Evolutionary conservation across 2,888 invertebrate species (phyloP).

Genomic region (Sphinx pinastri): DNA sequence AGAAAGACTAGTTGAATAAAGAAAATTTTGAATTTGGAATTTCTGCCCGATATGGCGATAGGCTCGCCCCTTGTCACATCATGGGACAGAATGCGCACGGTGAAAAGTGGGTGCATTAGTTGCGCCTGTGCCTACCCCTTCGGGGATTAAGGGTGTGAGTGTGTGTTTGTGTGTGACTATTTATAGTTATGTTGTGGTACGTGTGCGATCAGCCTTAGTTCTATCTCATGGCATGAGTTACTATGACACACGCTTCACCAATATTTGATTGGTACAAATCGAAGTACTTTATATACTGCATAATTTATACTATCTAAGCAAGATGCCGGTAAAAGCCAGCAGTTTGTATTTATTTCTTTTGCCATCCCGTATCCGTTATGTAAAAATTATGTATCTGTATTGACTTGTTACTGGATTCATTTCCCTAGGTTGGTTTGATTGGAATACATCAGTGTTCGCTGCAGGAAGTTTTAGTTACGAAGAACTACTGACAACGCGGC

Average conservation of each 20-base stretch:
- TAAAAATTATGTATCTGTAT: constrained; percentile 42
- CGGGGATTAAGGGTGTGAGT: too few relatives aligned
- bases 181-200: too few relatives aligned
- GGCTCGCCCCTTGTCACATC: too few relatives aligned
- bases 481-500: constrained; percentile 60
- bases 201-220: too few relatives aligned
- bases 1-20: too few relatives aligned
- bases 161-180: too few relatives aligned
- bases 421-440: constrained; percentile 49
- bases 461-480: constrained; percentile 61
- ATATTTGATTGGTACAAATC: neutral
- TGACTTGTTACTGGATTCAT: constrained; percentile 51
- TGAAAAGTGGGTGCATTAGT: too few relatives aligned
- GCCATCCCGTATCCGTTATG: constrained; percentile 7
- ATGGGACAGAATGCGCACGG: too few relatives aligned
- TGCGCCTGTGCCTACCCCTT: too few relatives aligned
- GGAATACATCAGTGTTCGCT: constrained; percentile 52
- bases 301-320: neutral
- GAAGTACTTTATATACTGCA: neutral
- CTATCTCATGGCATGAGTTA: neutral
- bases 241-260: neutral
- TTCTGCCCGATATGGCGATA: too few relatives aligned
- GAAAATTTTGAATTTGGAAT: too few relatives aligned
- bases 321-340: neutral
- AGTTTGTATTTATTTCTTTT: constrained; percentile 12